Evolutionary conservation across 2,888 invertebrate species (phyloP).

Genomic region (Hyppa rectilinea): DNA sequence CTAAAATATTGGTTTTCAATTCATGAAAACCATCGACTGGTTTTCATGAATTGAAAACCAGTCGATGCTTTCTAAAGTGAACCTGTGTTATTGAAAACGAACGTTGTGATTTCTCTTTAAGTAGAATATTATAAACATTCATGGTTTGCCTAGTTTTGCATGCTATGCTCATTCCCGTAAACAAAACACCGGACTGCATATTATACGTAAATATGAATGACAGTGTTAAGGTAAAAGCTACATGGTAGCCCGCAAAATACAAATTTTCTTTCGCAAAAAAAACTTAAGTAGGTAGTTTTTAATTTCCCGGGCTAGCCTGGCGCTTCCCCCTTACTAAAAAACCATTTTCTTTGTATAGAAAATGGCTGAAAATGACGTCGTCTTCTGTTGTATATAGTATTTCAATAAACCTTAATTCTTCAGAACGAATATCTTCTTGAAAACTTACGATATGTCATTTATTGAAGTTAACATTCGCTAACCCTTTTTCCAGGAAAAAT

Average conservation of each 20-base stretch:
- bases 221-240: no score
- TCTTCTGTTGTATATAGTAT: not conserved
- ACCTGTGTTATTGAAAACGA: constrained; percentile 53
- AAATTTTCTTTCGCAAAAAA: no score
- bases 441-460: no score
- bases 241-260: no score
- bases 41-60: no score
- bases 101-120: constrained; percentile 54
- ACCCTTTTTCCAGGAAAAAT: not conserved
- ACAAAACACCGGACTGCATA: constrained; percentile 23
- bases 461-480: not conserved
- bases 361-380: no score
- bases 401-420: not conserved
- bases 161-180: constrained; percentile 10
- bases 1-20: constrained; percentile 56
- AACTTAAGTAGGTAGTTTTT: no score
- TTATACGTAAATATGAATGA: constrained; percentile 17
- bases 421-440: not conserved
- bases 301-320: no score
- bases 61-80: constrained; percentile 50
- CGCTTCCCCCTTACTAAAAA: no score
- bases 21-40: constrained; percentile 56
- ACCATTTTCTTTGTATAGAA: not conserved
- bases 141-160: constrained; percentile 38
- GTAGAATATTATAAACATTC: constrained; percentile 56